A percentile compares a stretch with the other conserved stretches of the same genome.
These are phyloP conservation scores for Spisula subtruncata DNA, from an alignment of 2,888 invertebrate species.

Conservation along the genomic window DNA sequence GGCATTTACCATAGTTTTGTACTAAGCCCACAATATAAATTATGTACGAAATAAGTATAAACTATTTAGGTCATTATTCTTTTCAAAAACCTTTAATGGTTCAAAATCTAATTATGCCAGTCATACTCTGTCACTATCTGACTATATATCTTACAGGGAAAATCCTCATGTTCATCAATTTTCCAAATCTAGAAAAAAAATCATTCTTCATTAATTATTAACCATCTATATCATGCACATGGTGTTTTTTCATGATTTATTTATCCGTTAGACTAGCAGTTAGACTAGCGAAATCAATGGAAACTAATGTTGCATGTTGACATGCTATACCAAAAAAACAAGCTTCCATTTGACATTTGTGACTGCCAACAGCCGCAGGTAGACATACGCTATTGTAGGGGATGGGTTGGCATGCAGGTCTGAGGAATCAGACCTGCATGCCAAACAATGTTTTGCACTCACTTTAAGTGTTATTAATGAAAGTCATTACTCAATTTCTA, in stretches of 20 bases:
- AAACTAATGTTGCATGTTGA: conserved; percentile 26
- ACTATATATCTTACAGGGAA: not conserved
- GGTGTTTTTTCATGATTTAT: conserved; percentile 31
- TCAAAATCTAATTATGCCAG: conserved; percentile 6
- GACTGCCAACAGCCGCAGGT: conserved; percentile 2
- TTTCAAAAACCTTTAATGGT: not conserved
- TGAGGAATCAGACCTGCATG: not conserved
- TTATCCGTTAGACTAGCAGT: not conserved
- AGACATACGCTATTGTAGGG: not conserved
- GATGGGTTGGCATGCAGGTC: not conserved
- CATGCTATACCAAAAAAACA: not conserved
- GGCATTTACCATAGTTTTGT: no score
- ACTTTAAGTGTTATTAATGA: conserved; percentile 3
- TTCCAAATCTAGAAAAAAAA: not conserved
- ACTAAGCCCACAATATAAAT: no score
- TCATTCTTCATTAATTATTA: conserved; percentile 14
- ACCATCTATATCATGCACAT: conserved; percentile 29
- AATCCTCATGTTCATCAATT: not conserved
- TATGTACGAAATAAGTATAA: no score
- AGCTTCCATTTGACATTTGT: not conserved
- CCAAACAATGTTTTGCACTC: conserved; percentile 5
- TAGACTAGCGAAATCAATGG: conserved; percentile 3
- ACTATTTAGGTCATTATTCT: not conserved
- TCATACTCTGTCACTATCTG: not conserved
- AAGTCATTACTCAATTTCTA: not conserved